Evolutionary conservation across 2,888 invertebrate genomes (phyloP), one percentile per base, ranked within the genome.

Genomic region (Lathronympha strigana): DNA sequence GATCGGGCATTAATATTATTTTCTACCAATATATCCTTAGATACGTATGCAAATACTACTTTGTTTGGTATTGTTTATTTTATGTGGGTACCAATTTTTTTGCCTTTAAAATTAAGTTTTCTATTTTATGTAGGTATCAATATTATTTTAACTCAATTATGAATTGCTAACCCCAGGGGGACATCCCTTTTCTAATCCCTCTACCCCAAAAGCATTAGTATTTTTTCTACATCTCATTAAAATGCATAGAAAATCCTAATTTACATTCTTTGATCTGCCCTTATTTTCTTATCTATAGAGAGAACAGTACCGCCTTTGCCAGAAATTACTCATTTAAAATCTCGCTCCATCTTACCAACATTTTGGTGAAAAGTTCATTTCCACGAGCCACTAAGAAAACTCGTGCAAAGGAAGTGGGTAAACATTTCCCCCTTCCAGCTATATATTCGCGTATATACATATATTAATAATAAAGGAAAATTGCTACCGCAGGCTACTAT

Each of bases 401-500:
- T 38, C 53, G 36, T 38, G 38, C 53, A 31, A 68, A 82, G 82
- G 81, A 83, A 87, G 84, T 82, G 77, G 83, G 80, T 74, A 75
- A n/a, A 73, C 72, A 78, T 76, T 81, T 81, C 81, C 77, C 76
- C 75, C 61, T 67, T 38, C 31, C 15, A 51, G 36, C 70, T 68
- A 63, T 51, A 67, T 64, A 67, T 68, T 53, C 50, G 67, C 68
- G 69, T 68, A 68, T 71, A 64, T 11, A 23, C 71, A 72, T 73
- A 72, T 73, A 79, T 79, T 78, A 83, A 83, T 84, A 86, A 84
- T 80, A 83, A 81, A 80, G 79, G 85, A 85, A 88, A 90, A 89
- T 88, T 90, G 83, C 83, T 80, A 81, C 86, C 82, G 80, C 77
- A 73, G 79, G 83, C 86, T 84, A 85, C 83, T 80, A 83, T 84